Evolutionary conservation across 1,140 invertebrate species (phyloP).

Genomic region (Drosophila tsacasi): DNA sequence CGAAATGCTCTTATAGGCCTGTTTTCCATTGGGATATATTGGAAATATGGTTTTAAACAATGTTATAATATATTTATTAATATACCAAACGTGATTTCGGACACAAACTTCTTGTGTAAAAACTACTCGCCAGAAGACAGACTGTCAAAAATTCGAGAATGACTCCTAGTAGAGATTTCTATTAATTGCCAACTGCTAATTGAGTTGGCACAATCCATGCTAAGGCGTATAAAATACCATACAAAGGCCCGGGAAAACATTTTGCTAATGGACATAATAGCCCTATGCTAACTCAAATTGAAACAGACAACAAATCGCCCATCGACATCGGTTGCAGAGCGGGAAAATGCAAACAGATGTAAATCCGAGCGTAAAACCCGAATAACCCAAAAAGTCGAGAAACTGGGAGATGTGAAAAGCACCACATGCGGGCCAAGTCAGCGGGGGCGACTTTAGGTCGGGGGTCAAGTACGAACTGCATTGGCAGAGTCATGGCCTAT

Average conservation of each 20-base stretch:
- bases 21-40: background rate
- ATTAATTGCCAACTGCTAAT: slow-evolving; percentile 23
- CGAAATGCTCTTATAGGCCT: background rate
- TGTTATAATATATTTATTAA: no score
- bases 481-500: slow-evolving; percentile 30
- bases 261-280: slow-evolving; percentile 42
- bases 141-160: background rate
- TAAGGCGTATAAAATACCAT: slow-evolving; percentile 9
- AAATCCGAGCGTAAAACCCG: slow-evolving; percentile 74
- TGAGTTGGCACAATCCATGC: slow-evolving; percentile 21
- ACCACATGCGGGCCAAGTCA: slow-evolving; percentile 65
- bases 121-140: background rate
- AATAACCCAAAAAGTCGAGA: slow-evolving; percentile 62
- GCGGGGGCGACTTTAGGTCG: slow-evolving; percentile 58
- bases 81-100: background rate
- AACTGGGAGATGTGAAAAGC: slow-evolving; percentile 61
- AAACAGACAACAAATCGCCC: slow-evolving; percentile 69
- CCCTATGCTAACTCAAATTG: slow-evolving; percentile 44
- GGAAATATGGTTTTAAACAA: no score
- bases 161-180: background rate
- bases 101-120: background rate
- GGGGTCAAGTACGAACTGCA: slow-evolving; percentile 70
- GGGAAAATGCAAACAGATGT: slow-evolving; percentile 80
- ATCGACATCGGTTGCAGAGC: slow-evolving; percentile 24
- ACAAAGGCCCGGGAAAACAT: slow-evolving; percentile 35